Base-by-base conservation (phyloP, 2,888 invertebrate species). In the Cheilosia variabilis region DNA sequence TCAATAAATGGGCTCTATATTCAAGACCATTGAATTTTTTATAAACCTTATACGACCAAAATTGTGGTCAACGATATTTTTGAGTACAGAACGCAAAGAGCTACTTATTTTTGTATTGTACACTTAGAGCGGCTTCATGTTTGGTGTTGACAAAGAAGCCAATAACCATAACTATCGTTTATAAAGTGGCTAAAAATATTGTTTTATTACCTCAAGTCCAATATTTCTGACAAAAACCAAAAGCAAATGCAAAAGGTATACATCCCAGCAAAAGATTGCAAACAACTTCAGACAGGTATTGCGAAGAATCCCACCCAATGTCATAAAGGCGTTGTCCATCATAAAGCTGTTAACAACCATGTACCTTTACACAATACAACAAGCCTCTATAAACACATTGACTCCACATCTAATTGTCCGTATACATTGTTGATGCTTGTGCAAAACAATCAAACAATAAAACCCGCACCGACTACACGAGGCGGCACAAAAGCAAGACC, bases 281-380 rank as follows among this genome's bases (percentile, higher is more conserved):
- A 9, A 9, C n/a, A 17, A 17, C 45, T 45, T 17, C 17, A 17
- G 3, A 10, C 9, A 19, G 19, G 0, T n/a, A 13, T 22, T 31
- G 4, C 24, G 15, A 41, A 13, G 24, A 1, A 52, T 15, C 13
- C 15, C 45, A 9, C 17, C 17, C 66, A 68, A 66, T 27, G 66
- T 66, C 53, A 37, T 43, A 43, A 43, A 55, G 68, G 68, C 68
- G 68, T 68, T 55, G 68, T 15, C 68, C 53, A 53, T 68, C 63
- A 63, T 63, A 34, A 63, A 47, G 15, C 34, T 22, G 15, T 34
- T 22, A 63, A 50, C 50, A 34, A 7, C 15, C 5, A 50, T 17
- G 4, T 34, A 47, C 31, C 34, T 19, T 9, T 27, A 27, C 34
- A 31, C n/a, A n/a, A 50, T 50, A 37, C 63, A 50, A 65, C 45